Conservation (phyloP, 2,888 invertebrate genomes). For the Cistogaster globosa region DNA sequence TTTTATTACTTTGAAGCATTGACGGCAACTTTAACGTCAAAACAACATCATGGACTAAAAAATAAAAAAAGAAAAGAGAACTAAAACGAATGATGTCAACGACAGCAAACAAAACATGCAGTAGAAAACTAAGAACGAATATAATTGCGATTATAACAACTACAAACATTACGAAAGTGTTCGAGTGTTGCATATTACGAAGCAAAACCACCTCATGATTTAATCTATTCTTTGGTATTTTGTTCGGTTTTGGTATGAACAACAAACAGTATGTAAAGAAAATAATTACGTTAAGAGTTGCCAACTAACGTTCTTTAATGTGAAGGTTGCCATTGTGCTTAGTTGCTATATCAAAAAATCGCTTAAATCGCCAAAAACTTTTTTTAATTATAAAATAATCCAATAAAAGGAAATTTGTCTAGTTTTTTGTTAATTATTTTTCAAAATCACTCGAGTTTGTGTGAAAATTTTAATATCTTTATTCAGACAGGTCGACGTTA, state of each 20-base stretch:
- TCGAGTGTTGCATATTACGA: slow-evolving; percentile 3
- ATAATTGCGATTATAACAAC: slow-evolving; percentile 1
- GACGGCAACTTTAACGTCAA: neutral
- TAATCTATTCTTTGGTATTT: neutral
- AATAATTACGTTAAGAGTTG: slow-evolving; percentile 23
- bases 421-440: too few species aligned
- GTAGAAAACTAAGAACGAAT: slow-evolving; percentile 6
- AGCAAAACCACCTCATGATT: neutral
- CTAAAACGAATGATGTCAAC: slow-evolving; percentile 42
- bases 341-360: neutral
- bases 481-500: too few species aligned
- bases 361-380: too few species aligned
- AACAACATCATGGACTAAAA: slow-evolving; percentile 14
- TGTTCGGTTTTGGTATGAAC: slow-evolving; percentile 30
- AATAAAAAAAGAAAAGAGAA: neutral
- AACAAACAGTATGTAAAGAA: neutral
- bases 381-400: too few species aligned
- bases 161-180: neutral
- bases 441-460: too few species aligned
- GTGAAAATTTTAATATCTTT: too few species aligned
- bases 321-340: neutral
- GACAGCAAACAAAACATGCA: slow-evolving; percentile 36
- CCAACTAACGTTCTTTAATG: neutral
- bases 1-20: neutral
- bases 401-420: too few species aligned